Percentiles rank a stretch among this genome's conserved stretches.
Evolutionary conservation across 53 echinoderm and acorn worm genomes (phyloP).

Genomic region (Zoroaster sp.): DNA sequence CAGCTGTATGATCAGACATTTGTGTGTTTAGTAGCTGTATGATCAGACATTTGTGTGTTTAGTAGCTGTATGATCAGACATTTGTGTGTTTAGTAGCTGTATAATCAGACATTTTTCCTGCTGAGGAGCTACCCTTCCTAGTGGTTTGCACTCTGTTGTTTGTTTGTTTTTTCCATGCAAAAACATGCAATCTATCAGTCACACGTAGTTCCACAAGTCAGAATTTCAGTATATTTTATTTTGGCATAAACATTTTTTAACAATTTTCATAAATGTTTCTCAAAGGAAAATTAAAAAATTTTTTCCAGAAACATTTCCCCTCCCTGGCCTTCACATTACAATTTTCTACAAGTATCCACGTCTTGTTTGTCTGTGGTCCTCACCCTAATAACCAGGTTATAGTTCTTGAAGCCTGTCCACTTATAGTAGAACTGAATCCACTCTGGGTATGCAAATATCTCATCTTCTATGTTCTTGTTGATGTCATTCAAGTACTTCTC

Average conservation of each 20-base stretch:
- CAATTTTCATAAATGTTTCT: not conserved
- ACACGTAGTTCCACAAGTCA: no score
- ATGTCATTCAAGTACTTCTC: constrained; percentile 78
- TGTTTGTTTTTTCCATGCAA: no score
- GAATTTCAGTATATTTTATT: not conserved
- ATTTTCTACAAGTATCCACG: not conserved
- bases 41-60: no score
- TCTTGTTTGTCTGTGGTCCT: constrained; percentile 10
- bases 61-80: no score
- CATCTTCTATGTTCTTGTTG: constrained; percentile 74
- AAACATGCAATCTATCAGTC: no score
- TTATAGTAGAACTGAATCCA: constrained; percentile 91
- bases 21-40: no score
- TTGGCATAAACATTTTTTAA: not conserved
- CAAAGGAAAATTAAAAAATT: not conserved
- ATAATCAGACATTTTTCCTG: no score
- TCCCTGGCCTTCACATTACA: not conserved
- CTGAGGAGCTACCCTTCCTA: no score
- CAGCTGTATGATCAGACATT: no score
- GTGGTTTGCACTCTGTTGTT: no score
- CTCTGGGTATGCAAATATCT: constrained; percentile 95
- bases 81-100: no score
- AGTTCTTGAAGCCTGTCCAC: constrained; percentile 85
- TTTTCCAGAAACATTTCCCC: no score
- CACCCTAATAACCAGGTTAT: constrained; percentile 97